Percentiles rank a stretch among this genome's conserved stretches.
phyloP scores from a whole-genome alignment of 64 coral and sea anemone genomes.

The Stichodactyla mertensii region DNA sequence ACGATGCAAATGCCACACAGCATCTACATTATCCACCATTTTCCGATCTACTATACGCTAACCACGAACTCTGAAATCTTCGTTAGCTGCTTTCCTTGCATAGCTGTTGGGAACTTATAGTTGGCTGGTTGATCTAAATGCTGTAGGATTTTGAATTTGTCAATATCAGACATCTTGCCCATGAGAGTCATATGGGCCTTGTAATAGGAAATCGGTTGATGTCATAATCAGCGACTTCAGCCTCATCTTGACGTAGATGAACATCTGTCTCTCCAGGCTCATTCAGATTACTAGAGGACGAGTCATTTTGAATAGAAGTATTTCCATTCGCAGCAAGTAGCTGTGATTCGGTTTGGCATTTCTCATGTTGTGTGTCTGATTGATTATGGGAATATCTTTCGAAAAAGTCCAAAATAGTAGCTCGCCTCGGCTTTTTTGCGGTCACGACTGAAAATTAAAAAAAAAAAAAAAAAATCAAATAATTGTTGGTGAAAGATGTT shows the following conservation, averaged over 20 bases:
- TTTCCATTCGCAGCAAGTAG: too few species aligned
- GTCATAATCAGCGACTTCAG: not conserved
- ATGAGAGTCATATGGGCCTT: conserved; percentile 6
- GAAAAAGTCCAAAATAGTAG: not conserved
- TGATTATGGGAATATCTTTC: not conserved
- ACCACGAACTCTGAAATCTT: not conserved
- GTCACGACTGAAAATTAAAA: not conserved
- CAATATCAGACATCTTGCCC: conserved; percentile 3
- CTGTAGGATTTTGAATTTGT: not conserved
- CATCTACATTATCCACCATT: not conserved
- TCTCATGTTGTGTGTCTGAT: not conserved
- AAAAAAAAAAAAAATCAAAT: not conserved
- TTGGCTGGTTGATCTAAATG: not conserved
- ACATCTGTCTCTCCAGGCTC: too few species aligned
- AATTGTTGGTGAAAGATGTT: not conserved
- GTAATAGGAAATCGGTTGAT: not conserved
- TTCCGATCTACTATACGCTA: not conserved
- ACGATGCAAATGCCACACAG: not conserved
- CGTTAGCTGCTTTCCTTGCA: not conserved
- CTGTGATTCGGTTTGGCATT: not conserved
- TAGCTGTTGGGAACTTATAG: not conserved
- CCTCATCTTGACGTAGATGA: too few species aligned
- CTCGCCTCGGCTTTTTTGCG: not conserved
- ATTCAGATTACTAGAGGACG: too few species aligned
- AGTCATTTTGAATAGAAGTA: too few species aligned